Evolutionary conservation across 1,140 invertebrate species (phyloP), one percentile per base, ranked within the genome.

Genomic region (Cotesia vestalis): DNA sequence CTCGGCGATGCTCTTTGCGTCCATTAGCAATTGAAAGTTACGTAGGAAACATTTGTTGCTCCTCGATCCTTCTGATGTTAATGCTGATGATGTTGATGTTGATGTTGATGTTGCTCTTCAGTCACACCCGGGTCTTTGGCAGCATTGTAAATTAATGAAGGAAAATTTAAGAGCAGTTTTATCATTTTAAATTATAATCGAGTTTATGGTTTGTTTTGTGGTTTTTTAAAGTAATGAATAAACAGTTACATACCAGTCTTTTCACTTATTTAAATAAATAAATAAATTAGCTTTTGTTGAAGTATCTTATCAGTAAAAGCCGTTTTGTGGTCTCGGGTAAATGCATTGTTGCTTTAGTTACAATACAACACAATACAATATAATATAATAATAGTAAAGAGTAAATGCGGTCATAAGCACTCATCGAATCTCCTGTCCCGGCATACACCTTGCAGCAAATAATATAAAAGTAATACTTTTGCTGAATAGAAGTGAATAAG

Each of bases 1-100:
- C 40, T 46, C 40, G 11, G 40, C 40, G 11, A 46, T 46, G 40
- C 40, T 46, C 40, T 46, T 46, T 69, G 27, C 57, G 34, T 69
- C 57, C 68, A 67, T 53, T 67, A 55, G 51, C 66, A 67, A 67
- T 67, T 67, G 66, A 51, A 64, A 64, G 62, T 36, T 64, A 9
- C 27, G 62, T n/a, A 64, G 62, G 38, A 64, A 64, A 51, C 40
- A 64, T 64, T 61, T 27, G 14, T 27, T 20, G 8, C 60, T 61
- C 20, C 34, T 4, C n/a, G 12, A 27, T 27, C 27, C 27, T 27
- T 3, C 38, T 64, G 34, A 64, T 9, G 12, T 40, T 9, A 14
- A 27, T 61, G 59, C 40, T 46, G 40, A 46, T 46, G 5, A 46
- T 46, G 11, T 46, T 46, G 40, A 46, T 46, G 11, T 46, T 46